Conservation (phyloP, 2,113 vertebrate genomes). For the Boulengeromyrus knoepffleri region DNA sequence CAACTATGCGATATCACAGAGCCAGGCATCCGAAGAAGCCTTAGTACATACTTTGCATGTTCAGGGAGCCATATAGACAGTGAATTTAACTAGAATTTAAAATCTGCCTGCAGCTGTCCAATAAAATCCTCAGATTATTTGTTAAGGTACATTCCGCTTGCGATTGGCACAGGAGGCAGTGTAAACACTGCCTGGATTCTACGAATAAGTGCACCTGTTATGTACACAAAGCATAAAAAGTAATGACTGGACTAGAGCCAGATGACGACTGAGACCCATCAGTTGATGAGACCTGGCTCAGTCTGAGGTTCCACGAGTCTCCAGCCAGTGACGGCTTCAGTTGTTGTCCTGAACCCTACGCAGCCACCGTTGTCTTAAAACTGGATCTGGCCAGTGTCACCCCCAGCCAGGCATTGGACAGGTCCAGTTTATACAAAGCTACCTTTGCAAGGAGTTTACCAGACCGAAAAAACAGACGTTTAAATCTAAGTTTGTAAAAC, state of each 20-base stretch:
- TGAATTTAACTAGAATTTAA: background rate
- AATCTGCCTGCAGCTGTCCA: background rate
- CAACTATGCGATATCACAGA: background rate
- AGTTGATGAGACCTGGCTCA: background rate
- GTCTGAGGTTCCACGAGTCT: background rate
- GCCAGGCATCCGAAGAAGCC: background rate
- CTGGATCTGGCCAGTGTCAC: background rate
- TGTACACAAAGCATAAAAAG: background rate
- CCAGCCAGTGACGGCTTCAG: background rate
- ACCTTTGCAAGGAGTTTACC: background rate
- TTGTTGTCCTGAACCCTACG: background rate
- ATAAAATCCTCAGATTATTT: slow-evolving; percentile 2
- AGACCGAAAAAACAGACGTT: background rate
- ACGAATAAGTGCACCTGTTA: background rate
- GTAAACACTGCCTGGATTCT: background rate
- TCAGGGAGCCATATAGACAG: background rate
- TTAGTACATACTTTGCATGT: background rate
- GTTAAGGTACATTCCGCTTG: background rate
- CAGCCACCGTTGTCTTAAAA: background rate
- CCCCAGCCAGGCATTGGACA: background rate
- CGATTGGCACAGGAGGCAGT: background rate
- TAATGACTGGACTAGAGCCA: background rate
- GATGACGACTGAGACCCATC: background rate
- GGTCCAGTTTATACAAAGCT: background rate
- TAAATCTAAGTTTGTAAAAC: background rate